phyloP scores from a whole-genome alignment of 2,888 invertebrate genomes.

The Ashinkailepas kermadecensis region DNA sequence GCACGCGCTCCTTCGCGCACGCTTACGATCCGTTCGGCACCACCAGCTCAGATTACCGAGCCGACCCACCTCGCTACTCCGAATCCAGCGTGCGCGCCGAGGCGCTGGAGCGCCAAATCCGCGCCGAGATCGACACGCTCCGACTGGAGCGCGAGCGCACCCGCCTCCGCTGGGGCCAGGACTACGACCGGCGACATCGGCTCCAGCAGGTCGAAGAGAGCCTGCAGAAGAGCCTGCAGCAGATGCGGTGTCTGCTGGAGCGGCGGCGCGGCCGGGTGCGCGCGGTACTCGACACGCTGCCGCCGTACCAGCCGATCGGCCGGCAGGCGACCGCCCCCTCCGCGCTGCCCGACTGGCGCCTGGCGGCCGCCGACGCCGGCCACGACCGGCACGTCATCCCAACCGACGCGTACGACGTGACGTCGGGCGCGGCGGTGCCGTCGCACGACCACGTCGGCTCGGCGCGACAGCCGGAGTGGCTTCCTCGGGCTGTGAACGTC shows the following conservation, averaged over 20 bases:
- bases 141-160: not conserved
- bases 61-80: no score
- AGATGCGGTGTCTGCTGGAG: not conserved
- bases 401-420: not conserved
- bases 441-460: not conserved
- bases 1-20: not conserved
- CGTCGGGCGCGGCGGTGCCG: no score
- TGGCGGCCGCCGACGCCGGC: not conserved
- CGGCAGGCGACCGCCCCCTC: not conserved
- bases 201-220: not conserved
- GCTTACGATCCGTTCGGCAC: not conserved
- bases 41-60: no score
- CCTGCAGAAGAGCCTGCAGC: conserved; percentile 6
- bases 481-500: not conserved
- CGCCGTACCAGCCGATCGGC: not conserved
- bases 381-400: no score
- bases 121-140: not conserved
- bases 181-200: not conserved
- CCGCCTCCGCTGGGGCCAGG: not conserved
- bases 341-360: not conserved
- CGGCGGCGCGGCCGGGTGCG: not conserved
- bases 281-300: not conserved
- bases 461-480: not conserved
- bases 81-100: not conserved
- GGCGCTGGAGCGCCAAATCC: not conserved